Base-by-base conservation (phyloP, 2,797 vertebrate genomes). In the Leptodactylus fallax region DNA sequence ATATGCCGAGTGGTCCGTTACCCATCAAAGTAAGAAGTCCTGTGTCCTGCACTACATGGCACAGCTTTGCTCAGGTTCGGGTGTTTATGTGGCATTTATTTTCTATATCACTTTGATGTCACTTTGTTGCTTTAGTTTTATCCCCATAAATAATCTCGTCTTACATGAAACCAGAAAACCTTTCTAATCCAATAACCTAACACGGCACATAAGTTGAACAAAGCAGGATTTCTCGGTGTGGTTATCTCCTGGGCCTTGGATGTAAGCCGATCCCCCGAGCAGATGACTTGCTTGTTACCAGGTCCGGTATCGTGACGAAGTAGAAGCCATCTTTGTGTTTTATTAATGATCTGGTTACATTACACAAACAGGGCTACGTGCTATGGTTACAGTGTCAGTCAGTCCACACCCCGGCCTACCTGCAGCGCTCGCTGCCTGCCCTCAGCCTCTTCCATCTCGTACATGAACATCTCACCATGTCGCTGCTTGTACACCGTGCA, bases 301-400 rank as follows among this genome's bases (percentile, higher is more conserved):
- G 49, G 53, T 71, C 74, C 7, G n/a, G 47, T 67, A 87, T 60
- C 23, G 55, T n/a, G 49, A 83, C 17, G 79, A 27, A 25, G 80
- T 19, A 65, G 58, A 49, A 83, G 49, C 58, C 60, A 7, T 16
- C n/a, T 3, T 60, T 82, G 25, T 88, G 63, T 84, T 79, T 84
- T 79, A 88, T 88, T 88, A 71, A 88, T 88, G 87, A 25, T 85
- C 12, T 72, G 81, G 51, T 84, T 84, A 51, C 81, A 80, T 79
- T 84, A 88, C 63, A 78, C 81, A 79, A 85, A 83, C 74, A 87
- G 80, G 16, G 58, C 76, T 10, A 61, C 36, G 49, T 80, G 87
- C 82, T 85, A 85, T 88, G 87, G 87, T 84, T 71, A 88, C 87
- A 79, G 81, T 2, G 47, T 79, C 63, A 49, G 71, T 85, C 74